Conservation (phyloP, 1,140 invertebrate genomes). For the Hylaeus volcanicus region DNA sequence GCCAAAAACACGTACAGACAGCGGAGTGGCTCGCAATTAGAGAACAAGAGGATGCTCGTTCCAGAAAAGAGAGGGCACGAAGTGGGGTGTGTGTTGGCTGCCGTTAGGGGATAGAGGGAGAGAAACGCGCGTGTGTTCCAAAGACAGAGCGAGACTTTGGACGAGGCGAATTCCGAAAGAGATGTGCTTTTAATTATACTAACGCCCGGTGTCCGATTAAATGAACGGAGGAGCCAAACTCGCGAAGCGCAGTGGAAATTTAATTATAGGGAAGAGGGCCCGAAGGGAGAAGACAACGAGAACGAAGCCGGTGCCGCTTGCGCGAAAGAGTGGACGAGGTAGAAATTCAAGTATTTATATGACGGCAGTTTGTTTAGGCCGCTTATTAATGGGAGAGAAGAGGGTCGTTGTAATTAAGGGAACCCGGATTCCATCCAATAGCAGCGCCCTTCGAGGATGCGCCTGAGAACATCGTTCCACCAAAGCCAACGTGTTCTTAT, state of each 20-base stretch:
- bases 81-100: too few relatives aligned
- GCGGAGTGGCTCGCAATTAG: constrained; percentile 55
- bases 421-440: constrained; percentile 67
- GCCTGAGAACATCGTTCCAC: constrained; percentile 29
- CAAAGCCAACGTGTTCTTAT: constrained; percentile 28
- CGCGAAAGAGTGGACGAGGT: constrained; percentile 53
- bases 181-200: constrained; percentile 78
- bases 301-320: constrained; percentile 38
- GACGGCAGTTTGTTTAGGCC: constrained; percentile 73
- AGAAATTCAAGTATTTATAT: constrained; percentile 75
- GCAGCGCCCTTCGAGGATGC: constrained; percentile 46
- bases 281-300: constrained; percentile 37
- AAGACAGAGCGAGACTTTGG: constrained; percentile 26
- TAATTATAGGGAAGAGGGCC: constrained; percentile 73
- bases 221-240: constrained; percentile 73
- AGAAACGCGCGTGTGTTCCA: background rate
- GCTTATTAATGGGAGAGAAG: constrained; percentile 74
- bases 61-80: background rate
- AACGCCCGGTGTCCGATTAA: constrained; percentile 75
- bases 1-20: constrained; percentile 50
- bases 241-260: constrained; percentile 72
- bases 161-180: constrained; percentile 71
- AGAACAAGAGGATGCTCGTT: constrained; percentile 50
- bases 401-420: constrained; percentile 75
- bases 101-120: background rate